These are phyloP conservation scores for Onychorhynchus coronatus DNA, from an alignment of 2,113 vertebrate genomes.

Conservation along the genomic window DNA sequence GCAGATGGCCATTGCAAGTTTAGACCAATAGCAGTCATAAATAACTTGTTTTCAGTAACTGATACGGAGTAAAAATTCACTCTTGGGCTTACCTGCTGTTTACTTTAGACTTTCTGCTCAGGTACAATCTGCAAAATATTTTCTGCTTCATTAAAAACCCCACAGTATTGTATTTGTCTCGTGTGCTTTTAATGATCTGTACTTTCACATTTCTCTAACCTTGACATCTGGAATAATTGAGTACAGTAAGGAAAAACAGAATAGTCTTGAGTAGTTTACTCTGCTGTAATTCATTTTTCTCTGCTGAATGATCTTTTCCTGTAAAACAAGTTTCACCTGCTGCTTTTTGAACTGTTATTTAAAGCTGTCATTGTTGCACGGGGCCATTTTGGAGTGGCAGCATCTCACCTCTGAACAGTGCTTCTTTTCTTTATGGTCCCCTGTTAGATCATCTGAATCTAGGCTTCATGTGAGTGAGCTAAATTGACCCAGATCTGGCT, in stretches of 20 bases:
- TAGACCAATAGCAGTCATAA: not conserved
- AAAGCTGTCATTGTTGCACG: not conserved
- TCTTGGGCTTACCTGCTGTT: not conserved
- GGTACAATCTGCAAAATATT: not conserved
- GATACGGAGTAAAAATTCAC: not conserved
- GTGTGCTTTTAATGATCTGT: not conserved
- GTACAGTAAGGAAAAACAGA: not conserved
- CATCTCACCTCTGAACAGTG: not conserved
- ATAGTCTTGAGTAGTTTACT: not conserved
- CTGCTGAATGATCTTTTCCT: not conserved
- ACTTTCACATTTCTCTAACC: not conserved
- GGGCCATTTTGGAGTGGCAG: not conserved
- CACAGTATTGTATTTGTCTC: not conserved
- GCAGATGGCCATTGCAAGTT: not conserved
- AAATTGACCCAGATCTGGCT: not conserved
- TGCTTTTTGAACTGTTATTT: not conserved
- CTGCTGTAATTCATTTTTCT: not conserved
- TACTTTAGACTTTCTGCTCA: not conserved
- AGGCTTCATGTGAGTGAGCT: not conserved
- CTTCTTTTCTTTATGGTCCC: not conserved
- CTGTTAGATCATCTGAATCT: not conserved
- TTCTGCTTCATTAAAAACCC: not conserved
- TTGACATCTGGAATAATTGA: not conserved
- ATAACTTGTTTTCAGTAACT: not conserved
- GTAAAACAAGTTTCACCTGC: not conserved